These are phyloP conservation scores for Plagodis pulveraria DNA, from an alignment of 2,888 invertebrate genomes.

Conservation along the genomic window DNA sequence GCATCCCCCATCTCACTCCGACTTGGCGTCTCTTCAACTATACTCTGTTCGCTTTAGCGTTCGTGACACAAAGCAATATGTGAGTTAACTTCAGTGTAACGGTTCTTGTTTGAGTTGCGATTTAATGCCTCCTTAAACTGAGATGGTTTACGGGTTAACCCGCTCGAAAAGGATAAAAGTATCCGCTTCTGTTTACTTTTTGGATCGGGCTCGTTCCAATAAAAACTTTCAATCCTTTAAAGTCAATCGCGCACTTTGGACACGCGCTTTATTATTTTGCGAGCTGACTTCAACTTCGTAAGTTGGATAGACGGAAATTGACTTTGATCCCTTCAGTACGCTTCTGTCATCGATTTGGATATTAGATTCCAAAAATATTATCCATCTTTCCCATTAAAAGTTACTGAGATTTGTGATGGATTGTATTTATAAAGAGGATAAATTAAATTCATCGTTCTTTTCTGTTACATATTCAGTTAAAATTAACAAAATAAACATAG, in stretches of 20 bases:
- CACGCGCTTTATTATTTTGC: slow-evolving; percentile 50
- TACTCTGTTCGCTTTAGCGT: slow-evolving; percentile 75
- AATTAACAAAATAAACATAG: not conserved
- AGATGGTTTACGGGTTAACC: slow-evolving; percentile 84
- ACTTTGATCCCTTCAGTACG: slow-evolving; percentile 38
- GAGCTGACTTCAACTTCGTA: slow-evolving; percentile 41
- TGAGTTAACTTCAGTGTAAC: slow-evolving; percentile 84
- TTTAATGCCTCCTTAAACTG: slow-evolving; percentile 85
- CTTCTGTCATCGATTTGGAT: slow-evolving; percentile 39
- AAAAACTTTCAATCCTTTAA: slow-evolving; percentile 75
- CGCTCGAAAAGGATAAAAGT: slow-evolving; percentile 80
- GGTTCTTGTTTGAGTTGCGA: slow-evolving; percentile 85
- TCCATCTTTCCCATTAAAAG: slow-evolving; percentile 29
- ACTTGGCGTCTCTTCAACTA: slow-evolving; percentile 65
- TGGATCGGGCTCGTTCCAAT: slow-evolving; percentile 68
- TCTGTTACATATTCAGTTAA: too few relatives aligned
- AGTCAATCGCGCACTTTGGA: slow-evolving; percentile 61
- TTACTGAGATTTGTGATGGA: slow-evolving; percentile 9
- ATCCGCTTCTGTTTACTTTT: slow-evolving; percentile 77
- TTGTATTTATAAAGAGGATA: too few relatives aligned
- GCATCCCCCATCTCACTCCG: slow-evolving; percentile 70
- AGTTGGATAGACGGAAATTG: slow-evolving; percentile 45
- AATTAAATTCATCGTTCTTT: too few relatives aligned
- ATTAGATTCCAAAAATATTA: slow-evolving; percentile 22
- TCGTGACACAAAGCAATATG: slow-evolving; percentile 85